Evolutionary conservation across 2,113 vertebrate genomes (phyloP).

Genomic region (Grammomys dolichurus): DNA sequence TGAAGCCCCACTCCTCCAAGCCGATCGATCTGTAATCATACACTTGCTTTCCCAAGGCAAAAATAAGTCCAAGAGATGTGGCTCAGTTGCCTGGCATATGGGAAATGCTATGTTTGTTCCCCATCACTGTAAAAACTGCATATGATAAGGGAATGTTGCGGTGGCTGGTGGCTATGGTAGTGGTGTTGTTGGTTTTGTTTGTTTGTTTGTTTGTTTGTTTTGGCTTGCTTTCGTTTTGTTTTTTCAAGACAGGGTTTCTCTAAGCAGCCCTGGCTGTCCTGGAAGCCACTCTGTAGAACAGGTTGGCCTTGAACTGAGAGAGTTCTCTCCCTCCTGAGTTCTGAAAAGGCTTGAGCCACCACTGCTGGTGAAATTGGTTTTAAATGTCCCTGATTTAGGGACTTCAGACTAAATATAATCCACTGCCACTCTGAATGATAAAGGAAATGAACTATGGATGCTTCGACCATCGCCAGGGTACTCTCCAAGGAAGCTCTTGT

Average conservation of each 20-base stretch:
- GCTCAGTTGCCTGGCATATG: not conserved
- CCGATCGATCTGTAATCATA: not conserved
- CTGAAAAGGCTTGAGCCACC: not conserved
- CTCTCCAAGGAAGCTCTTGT: not conserved
- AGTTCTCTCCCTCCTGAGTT: not conserved
- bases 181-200: too few species aligned
- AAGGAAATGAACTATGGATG: not conserved
- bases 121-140: not conserved
- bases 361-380: not conserved
- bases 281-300: not conserved
- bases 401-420: not conserved
- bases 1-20: not conserved
- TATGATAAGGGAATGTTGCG: not conserved
- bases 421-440: not conserved
- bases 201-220: not conserved
- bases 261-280: not conserved
- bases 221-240: not conserved
- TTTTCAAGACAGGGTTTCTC: not conserved
- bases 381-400: not conserved
- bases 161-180: too few species aligned
- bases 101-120: not conserved
- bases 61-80: not conserved
- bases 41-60: conserved; percentile 14
- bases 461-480: not conserved
- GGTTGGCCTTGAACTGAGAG: not conserved